Evolutionary conservation across 2,797 vertebrate genomes (phyloP).

Genomic region (Pseudomugil gertrudae): DNA sequence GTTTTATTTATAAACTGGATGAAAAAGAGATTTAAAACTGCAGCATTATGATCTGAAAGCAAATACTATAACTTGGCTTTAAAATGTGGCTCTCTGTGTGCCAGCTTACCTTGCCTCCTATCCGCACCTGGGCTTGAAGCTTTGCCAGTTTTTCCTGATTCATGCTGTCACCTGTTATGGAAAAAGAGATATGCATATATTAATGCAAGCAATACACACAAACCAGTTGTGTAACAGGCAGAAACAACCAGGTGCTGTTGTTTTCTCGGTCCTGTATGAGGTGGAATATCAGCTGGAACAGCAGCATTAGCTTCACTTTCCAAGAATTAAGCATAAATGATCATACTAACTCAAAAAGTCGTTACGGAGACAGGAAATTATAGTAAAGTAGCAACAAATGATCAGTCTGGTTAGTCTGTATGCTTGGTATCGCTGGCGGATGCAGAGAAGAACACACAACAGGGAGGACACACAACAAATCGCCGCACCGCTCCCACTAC

Average conservation of each 20-base stretch:
- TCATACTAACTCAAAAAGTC: neutral
- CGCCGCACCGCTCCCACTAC: neutral
- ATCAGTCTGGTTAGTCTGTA: no score
- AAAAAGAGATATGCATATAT: slow-evolving; percentile 1
- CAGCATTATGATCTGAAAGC: no score
- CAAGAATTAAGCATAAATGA: neutral
- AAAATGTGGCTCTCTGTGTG: neutral
- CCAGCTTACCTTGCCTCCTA: slow-evolving; percentile 94
- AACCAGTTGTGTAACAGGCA: neutral
- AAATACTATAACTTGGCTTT: no score
- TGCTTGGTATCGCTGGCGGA: slow-evolving; percentile 16
- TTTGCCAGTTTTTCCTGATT: slow-evolving; percentile 98
- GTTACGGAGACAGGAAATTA: neutral
- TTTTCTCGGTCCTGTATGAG: neutral
- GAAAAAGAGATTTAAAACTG: no score
- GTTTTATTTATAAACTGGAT: no score
- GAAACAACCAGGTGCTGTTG: slow-evolving; percentile 3
- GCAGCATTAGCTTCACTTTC: neutral
- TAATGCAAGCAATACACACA: neutral
- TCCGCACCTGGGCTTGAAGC: slow-evolving; percentile 97
- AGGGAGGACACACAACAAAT: neutral
- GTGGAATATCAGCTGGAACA: slow-evolving; percentile 4
- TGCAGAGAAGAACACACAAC: slow-evolving; percentile 53
- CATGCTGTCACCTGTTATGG: slow-evolving; percentile 82
- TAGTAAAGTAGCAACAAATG: no score